phyloP scores from a whole-genome alignment of 2,113 vertebrate genomes.

The Embiotoca jacksoni region DNA sequence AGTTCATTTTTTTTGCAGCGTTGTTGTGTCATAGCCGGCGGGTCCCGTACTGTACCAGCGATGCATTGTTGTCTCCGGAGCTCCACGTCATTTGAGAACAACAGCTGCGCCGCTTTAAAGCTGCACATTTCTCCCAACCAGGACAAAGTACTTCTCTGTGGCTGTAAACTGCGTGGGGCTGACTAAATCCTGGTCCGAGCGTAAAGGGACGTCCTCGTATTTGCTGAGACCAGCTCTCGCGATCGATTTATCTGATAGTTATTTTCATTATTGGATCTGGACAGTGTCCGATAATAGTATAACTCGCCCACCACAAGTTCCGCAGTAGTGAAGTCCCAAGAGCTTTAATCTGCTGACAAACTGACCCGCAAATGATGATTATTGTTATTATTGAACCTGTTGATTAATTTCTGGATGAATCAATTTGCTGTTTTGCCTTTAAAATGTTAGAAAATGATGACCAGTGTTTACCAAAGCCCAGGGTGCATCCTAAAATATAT shows the following conservation, averaged over 20 bases:
- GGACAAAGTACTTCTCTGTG: slow-evolving; percentile 11
- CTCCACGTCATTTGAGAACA: slow-evolving; percentile 47
- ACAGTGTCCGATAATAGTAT: not conserved
- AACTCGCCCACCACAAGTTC: not conserved
- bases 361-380: too few relatives aligned
- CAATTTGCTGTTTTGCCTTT: too few relatives aligned
- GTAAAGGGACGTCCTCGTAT: too few relatives aligned
- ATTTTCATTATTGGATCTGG: not conserved
- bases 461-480: too few relatives aligned
- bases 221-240: too few relatives aligned
- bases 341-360: too few relatives aligned
- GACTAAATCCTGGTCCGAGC: not conserved
- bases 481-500: too few relatives aligned
- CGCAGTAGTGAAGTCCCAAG: too few relatives aligned
- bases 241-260: too few relatives aligned
- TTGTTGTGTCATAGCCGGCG: slow-evolving; percentile 18
- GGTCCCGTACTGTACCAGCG: slow-evolving; percentile 36
- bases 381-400: too few relatives aligned
- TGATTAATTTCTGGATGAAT: too few relatives aligned
- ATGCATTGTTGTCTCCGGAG: slow-evolving; percentile 34
- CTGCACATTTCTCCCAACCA: slow-evolving; percentile 46
- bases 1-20: slow-evolving; percentile 1
- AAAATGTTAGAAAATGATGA: too few relatives aligned
- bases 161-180: not conserved
- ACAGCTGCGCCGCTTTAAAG: slow-evolving; percentile 43